Base-by-base conservation (phyloP, 2,113 vertebrate species). In the Channa argus region DNA sequence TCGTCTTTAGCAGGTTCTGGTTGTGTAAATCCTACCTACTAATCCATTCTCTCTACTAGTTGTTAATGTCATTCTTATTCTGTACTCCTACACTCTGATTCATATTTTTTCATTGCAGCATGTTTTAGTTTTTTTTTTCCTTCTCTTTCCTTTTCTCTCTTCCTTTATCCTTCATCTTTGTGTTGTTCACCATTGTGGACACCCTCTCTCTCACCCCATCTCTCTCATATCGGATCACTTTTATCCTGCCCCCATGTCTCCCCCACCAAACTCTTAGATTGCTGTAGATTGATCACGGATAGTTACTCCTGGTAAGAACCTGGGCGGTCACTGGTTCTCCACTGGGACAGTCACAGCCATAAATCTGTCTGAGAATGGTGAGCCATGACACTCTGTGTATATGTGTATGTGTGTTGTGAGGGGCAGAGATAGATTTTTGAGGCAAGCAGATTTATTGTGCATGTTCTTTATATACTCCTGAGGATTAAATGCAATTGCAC, bases 231-330 rank as follows among this genome's bases (percentile, higher is more conserved):
- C 1, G 0, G 1, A 14, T 46, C 2, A 0, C 54, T 67, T 60
- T 45, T 5, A 67, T n/a, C 68, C 43, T 15, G 2, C 33, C 55
- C 39, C 44, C 3, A 36, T 8, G 15, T 78, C 33, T 71, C 76
- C 15, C 66, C 63, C 54, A 49, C 14, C 53, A 44, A 12, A 69
- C 79, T 63, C 68, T 41, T 63, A 80, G 86, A 87, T 91, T 86
- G 88, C 60, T 55, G 55, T 5, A 84, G 88, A 92, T 90, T 86
- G 84, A 93, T 88, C 58, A 83, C 82, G 11, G 14, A 11, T 41
- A 33, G 58, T 83, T 66, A 54, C 79, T 71, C 71, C 51, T 10
- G 47, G 66, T 91, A 78, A 89, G 77, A 83, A 88, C 79, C 71
- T 70, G 87, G 77, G 83, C 74, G 56, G 86, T 84, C 82, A 71